Evolutionary conservation across 2,113 vertebrate genomes (phyloP), one percentile per base, ranked within the genome.

Genomic region (Serilophus lunatus): DNA sequence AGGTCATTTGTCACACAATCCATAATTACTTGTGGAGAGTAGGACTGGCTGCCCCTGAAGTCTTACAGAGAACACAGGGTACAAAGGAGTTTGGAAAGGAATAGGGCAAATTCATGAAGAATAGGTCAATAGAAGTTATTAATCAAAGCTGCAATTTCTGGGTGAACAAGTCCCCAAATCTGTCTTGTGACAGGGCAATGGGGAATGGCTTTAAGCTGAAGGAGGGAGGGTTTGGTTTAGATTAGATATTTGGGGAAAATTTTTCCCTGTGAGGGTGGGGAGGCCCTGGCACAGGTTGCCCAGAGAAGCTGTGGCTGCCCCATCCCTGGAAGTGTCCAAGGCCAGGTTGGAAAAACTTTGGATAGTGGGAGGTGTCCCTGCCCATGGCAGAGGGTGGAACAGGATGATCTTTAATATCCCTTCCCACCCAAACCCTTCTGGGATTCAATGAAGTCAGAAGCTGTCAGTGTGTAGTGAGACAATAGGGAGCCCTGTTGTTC

Each of bases 61-160:
- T 11, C 44, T 7, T 3, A 5, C 1, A 9, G 54, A 9, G n/a
- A 12, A 2, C 1, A 2, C 77, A 2, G 77, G 28, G 31, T n/a
- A 11, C 22, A 3, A 4, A 28, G 76, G 60, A 17, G 66, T 5
- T 22, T 0, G 2, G 61, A 3, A 23, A 59, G 70, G 71, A 82
- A 15, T 0, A 7, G 79, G 68, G 56, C 10, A 25, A 33, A 40
- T 19, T 35, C 4, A 0, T 4, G 49, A 40, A 33, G 61, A 53
- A 3, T 5, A 20, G 45, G 65, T 19, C 61, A 12, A 3, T 2
- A 6, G 45, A 0, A 4, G 49, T 24, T 26, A 10, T n/a, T 45
- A 17, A 76, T 22, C 29, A 38, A 16, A 60, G 22, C 28, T 65
- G 56, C 26, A 6, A 0, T 44, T 59, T 26, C 44, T 15, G 28